These are phyloP conservation scores for Thamnaconus septentrionalis DNA, from an alignment of 2,113 vertebrate genomes.

Conservation along the genomic window DNA sequence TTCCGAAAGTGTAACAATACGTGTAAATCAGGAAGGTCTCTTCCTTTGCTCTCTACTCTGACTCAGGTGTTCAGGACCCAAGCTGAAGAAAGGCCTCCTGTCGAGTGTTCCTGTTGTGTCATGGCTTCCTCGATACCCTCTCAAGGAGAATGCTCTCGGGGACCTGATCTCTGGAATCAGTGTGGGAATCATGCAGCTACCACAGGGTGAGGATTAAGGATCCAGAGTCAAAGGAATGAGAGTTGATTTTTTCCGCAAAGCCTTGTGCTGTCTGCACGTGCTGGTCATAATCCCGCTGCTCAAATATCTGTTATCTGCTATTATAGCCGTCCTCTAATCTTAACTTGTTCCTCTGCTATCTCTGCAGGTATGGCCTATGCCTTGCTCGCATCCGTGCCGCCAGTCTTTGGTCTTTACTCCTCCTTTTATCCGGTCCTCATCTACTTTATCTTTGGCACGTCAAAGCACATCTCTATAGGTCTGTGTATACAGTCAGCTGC, in stretches of 20 bases:
- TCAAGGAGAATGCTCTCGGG: constrained; percentile 83
- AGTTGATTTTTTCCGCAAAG: not conserved
- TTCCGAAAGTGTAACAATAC: too few species aligned
- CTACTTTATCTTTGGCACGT: constrained; percentile 95
- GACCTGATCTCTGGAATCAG: constrained; percentile 89
- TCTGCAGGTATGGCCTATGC: constrained; percentile 88
- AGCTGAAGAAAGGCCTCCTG: constrained; percentile 72
- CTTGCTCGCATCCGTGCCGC: constrained; percentile 87
- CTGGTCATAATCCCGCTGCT: too few species aligned
- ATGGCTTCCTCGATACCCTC: constrained; percentile 88
- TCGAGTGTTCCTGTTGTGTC: constrained; percentile 77
- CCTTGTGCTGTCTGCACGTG: too few species aligned
- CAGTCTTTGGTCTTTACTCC: constrained; percentile 91
- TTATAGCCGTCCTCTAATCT: not conserved
- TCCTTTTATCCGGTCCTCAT: constrained; percentile 93
- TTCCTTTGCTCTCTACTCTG: not conserved
- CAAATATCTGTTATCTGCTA: not conserved
- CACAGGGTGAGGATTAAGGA: constrained; percentile 76
- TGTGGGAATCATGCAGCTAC: constrained; percentile 93
- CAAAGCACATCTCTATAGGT: constrained; percentile 95
- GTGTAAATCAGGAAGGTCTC: not conserved
- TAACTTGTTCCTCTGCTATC: not conserved
- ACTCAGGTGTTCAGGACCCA: constrained; percentile 78
- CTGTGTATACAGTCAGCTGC: constrained; percentile 45
- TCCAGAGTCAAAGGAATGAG: not conserved